Percentiles rank a stretch among this genome's conserved stretches.
Evolutionary conservation across 2,797 vertebrate species (phyloP).

Genomic region (Lates japonicus): DNA sequence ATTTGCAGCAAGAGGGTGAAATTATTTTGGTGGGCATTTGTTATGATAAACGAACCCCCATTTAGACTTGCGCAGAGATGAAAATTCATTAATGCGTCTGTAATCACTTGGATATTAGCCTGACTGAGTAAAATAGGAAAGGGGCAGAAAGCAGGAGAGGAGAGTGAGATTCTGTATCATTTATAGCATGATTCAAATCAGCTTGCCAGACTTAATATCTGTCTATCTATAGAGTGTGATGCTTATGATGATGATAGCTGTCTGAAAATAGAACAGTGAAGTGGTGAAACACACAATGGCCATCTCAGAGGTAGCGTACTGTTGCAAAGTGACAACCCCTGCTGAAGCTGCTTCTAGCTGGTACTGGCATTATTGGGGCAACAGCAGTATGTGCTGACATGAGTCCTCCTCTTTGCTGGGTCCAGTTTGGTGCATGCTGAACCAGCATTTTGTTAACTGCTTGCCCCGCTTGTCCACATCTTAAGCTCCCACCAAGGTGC

Average conservation of each 20-base stretch:
- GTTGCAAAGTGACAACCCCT: conserved; percentile 26
- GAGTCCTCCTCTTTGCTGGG: conserved; percentile 59
- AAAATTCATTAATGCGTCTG: conserved; percentile 74
- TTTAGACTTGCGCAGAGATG: conserved; percentile 62
- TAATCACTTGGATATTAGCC: conserved; percentile 77
- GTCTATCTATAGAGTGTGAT: conserved; percentile 48
- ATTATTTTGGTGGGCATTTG: conserved; percentile 70
- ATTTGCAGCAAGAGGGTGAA: conserved; percentile 62
- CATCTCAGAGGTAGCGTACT: conserved; percentile 29
- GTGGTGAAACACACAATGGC: conserved; percentile 44
- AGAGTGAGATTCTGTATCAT: conserved; percentile 49
- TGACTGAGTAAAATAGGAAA: conserved; percentile 63
- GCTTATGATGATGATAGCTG: conserved; percentile 51
- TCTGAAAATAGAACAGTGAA: conserved; percentile 57
- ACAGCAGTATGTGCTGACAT: conserved; percentile 70
- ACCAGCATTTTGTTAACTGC: conserved; percentile 69
- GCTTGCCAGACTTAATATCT: conserved; percentile 50
- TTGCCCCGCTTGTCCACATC: conserved; percentile 49
- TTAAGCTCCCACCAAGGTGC: conserved; percentile 74
- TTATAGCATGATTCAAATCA: conserved; percentile 63
- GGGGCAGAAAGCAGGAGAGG: conserved; percentile 57
- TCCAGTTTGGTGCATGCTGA: conserved; percentile 71
- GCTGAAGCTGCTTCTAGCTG: conserved; percentile 31
- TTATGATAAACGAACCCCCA: conserved; percentile 71
- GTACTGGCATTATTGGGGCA: conserved; percentile 28